phyloP scores from a whole-genome alignment of 2,797 vertebrate genomes.

The Rhabdophis nuchalis region DNA sequence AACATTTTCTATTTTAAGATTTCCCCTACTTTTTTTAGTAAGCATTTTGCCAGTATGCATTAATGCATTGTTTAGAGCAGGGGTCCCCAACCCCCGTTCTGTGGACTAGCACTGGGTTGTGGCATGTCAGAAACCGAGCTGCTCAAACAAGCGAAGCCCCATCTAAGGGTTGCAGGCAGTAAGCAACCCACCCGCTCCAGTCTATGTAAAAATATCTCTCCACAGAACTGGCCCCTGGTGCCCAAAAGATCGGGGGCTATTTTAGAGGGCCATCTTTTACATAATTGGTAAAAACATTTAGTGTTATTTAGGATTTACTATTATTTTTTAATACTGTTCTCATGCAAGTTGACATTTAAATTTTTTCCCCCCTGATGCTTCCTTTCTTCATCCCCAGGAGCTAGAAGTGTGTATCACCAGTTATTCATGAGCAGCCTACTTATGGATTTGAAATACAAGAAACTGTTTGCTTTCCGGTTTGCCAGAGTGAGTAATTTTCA shows the following conservation, averaged over 20 bases:
- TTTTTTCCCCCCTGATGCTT: conserved; percentile 19
- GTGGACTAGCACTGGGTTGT: too few species aligned
- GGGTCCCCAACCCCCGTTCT: too few species aligned
- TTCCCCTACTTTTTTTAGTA: neutral
- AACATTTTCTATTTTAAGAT: neutral
- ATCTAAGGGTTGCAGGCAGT: too few species aligned
- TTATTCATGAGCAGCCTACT: conserved; percentile 96
- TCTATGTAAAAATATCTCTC: too few species aligned
- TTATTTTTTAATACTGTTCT: neutral
- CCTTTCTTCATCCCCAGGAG: conserved; percentile 71
- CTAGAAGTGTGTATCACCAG: conserved; percentile 93
- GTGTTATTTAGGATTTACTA: neutral
- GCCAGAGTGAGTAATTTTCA: conserved; percentile 82
- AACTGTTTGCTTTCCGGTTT: conserved; percentile 90
- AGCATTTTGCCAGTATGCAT: neutral
- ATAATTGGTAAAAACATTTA: conserved; percentile 12
- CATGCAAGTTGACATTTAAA: neutral
- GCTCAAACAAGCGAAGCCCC: too few species aligned
- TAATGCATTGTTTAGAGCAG: neutral
- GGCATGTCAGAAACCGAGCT: too few species aligned
- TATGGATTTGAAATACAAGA: conserved; percentile 97
- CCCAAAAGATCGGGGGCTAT: too few species aligned
- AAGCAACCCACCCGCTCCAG: too few species aligned
- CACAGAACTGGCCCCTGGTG: too few species aligned
- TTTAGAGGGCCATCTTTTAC: neutral